Base-by-base conservation (phyloP, 1,140 invertebrate species). In the Drosophila nebulosa region DNA sequence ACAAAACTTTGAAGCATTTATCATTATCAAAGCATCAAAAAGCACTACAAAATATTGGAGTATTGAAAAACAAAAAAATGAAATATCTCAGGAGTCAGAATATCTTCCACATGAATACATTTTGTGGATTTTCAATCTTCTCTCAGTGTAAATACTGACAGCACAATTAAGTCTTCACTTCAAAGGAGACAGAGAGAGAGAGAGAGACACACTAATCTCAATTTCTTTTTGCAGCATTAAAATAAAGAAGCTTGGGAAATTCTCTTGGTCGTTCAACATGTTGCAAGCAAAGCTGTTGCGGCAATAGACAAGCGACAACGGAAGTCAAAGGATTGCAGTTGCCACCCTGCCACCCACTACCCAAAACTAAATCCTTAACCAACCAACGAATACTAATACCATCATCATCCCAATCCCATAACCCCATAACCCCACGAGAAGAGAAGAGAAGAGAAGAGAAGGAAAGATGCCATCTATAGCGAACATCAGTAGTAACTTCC, bases 141-240 rank as follows among this genome's bases (percentile, higher is more conserved):
- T 35, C 10, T 36, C 55, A 21, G 16, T 57, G 30, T n/a, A 22
- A 22, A 35, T 63, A 76, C 67, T 77, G 77, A 80, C 66, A 78
- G 80, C 65, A 65, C 81, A 85, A 85, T 85, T 86, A 85, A 78
- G 80, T 67, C 67, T 81, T 81, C 81, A 86, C 78, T 80, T 86
- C 69, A 69, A 75, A 68, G 51, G 18, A n/a, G 12, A 55, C 16
- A 59, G 9, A 1, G n/a, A 16, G 32, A 75, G 24, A 62, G 18
- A n/a, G 12, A 55, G 14, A 59, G 9, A 1, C 10, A 18, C 16
- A 73, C 79, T 79, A 85, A 85, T 73, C 61, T 55, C 59, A 16
- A 12, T 21, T 22, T 10, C 21, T 64, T 12, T 53, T 26, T 21
- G 12, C 27, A 58, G 42, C n/a, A n/a, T n/a, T n/a, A n/a, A n/a